Conservation (phyloP, 2,797 vertebrate genomes). For the Bufotes viridis region DNA sequence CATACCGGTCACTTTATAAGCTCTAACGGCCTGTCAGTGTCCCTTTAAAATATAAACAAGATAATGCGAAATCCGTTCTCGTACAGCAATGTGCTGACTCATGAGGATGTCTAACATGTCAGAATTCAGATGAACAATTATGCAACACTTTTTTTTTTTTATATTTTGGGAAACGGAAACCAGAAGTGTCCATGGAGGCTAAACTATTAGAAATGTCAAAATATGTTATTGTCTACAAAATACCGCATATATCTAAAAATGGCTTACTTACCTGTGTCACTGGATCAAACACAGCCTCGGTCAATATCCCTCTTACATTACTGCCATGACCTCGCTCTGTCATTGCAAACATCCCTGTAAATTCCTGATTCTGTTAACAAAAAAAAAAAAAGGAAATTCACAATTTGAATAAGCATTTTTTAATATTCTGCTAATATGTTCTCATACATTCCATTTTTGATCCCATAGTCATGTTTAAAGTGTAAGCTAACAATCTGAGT, state of each 20-base stretch:
- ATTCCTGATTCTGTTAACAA: constrained; percentile 66
- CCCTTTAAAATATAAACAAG: constrained; percentile 1
- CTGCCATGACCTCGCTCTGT: constrained; percentile 73
- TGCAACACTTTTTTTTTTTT: constrained; percentile 13
- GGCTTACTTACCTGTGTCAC: constrained; percentile 67
- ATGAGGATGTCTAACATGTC: not conserved
- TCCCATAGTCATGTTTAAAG: no score
- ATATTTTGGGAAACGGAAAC: not conserved
- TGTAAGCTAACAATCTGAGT: no score
- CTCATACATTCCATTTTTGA: no score
- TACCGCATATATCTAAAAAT: not conserved
- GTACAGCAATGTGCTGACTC: not conserved
- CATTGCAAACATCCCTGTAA: constrained; percentile 75
- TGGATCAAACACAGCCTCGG: constrained; percentile 70
- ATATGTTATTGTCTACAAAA: not conserved
- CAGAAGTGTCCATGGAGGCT: not conserved
- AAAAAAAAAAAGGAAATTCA: not conserved
- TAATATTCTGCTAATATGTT: no score
- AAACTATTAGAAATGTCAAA: not conserved
- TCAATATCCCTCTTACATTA: constrained; percentile 72
- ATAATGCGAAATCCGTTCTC: not conserved
- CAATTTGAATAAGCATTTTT: not conserved
- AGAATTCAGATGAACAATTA: not conserved
- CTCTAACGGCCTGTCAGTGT: no score
- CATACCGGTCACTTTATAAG: no score